Percentiles rank a stretch among this genome's conserved stretches.
Evolutionary conservation across 2,113 vertebrate species (phyloP).

Genomic region (Serilophus lunatus): DNA sequence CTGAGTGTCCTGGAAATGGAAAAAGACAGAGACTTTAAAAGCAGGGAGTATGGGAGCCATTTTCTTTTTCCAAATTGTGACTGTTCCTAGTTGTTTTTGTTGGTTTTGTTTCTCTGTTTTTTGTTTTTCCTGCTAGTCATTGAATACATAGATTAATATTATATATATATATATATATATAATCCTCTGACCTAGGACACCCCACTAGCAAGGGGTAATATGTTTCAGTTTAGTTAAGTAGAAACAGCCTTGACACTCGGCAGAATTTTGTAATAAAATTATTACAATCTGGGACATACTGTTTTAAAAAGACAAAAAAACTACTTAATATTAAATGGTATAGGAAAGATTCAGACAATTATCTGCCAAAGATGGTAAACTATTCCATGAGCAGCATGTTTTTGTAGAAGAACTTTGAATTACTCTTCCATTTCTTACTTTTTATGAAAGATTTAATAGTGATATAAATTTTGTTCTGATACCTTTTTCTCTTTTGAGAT

Average conservation of each 20-base stretch:
- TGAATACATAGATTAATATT: too few relatives aligned
- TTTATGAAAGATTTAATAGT: not conserved
- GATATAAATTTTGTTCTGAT: not conserved
- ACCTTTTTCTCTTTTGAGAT: not conserved
- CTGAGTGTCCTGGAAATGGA: too few relatives aligned
- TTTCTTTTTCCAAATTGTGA: too few relatives aligned
- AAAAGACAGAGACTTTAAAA: too few relatives aligned
- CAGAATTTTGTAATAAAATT: not conserved
- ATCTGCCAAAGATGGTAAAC: not conserved
- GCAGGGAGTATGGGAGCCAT: too few relatives aligned
- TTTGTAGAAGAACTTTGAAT: not conserved
- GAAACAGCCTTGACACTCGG: not conserved
- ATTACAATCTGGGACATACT: not conserved
- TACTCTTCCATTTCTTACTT: rapidly evolving
- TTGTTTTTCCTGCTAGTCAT: too few relatives aligned
- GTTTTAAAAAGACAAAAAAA: not conserved
- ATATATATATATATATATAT: too few relatives aligned
- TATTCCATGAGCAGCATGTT: rapidly evolving
- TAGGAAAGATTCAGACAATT: not conserved
- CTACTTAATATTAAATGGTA: not conserved
- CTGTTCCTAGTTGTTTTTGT: too few relatives aligned
- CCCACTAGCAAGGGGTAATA: not conserved
- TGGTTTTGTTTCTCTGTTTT: too few relatives aligned
- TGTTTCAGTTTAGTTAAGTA: not conserved
- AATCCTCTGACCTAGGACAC: too few relatives aligned